Evolutionary conservation across 2,113 vertebrate species (phyloP).

Genomic region (Glaucomys volans): DNA sequence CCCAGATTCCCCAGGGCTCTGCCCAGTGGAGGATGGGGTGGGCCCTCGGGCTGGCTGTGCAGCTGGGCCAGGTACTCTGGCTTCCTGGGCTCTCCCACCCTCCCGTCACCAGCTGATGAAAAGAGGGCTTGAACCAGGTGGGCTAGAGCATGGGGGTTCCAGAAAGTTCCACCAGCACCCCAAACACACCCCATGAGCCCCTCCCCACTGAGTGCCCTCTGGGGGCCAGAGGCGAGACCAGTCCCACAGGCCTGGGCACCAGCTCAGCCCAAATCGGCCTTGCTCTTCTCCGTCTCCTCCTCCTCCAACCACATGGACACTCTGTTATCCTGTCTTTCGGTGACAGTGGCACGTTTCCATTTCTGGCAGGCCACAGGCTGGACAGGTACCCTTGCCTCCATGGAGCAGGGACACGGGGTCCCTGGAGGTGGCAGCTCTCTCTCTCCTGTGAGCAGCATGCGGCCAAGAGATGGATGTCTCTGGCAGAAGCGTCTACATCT

Average conservation of each 20-base stretch:
- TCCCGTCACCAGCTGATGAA: no score
- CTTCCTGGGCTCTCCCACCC: not conserved
- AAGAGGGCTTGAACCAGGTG: not conserved
- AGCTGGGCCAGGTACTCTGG: not conserved
- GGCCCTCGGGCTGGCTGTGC: not conserved
- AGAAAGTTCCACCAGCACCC: not conserved
- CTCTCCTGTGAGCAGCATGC: fast-evolving
- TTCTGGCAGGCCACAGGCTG: not conserved
- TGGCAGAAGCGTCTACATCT: fast-evolving
- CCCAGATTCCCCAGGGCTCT: no score
- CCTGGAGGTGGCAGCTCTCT: not conserved
- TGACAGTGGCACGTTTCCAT: not conserved
- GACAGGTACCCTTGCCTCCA: not conserved
- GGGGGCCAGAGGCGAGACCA: not conserved
- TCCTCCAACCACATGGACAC: not conserved
- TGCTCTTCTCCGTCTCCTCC: not conserved
- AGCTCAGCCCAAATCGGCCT: fast-evolving
- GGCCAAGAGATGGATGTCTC: fast-evolving
- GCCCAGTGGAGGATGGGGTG: no score
- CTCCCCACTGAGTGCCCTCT: not conserved
- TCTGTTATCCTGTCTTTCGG: no score
- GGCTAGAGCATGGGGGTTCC: not conserved
- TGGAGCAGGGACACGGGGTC: not conserved
- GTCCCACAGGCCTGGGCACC: not conserved
- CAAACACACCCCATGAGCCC: no score